Base-by-base conservation (phyloP, 1,140 invertebrate genomes). In the Drosophila pachea region DNA sequence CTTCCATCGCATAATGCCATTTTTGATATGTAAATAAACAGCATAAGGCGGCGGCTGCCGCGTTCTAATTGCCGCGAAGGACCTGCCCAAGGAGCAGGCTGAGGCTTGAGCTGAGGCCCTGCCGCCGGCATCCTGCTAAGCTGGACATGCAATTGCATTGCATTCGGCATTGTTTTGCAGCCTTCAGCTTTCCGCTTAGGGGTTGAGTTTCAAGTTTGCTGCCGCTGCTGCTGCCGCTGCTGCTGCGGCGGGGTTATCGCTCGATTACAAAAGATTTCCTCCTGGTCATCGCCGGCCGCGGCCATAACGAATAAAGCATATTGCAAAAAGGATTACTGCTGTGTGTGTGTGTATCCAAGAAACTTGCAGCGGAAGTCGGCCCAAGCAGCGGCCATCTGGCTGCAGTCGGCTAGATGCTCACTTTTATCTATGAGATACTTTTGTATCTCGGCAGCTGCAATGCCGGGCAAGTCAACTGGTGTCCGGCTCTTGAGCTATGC, bases 251-350 rank as follows among this genome's bases (percentile, higher is more conserved):
- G 79, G 79, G 79, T 83, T 83, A 83, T 83, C 81, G 79, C 43
- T 79, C 79, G 79, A 83, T 83, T 83, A 83, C 79, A 83, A 83
- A 83, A 74, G 79, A 83, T 84, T 83, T 83, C 76, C 79, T 81
- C 22, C 62, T 84, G 78, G 78, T 83, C 78, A 83, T 65, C 72
- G 29, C 42, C 55, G 40, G 45, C 33, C 8, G 4, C 33, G 50
- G 14, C 7, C 40, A 35, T 49, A 63, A 61, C 47, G 58, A 38
- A 29, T 9, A 59, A 49, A 45, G 31, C 54, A 63, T 63, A 63
- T 50, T 63, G 50, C 60, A 69, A 63, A 69, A 50, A n/a, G n/a
- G 22, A 22, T 22, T n/a, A n/a, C n/a, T n/a, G n/a, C n/a, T n/a
- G n/a, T n/a, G n/a, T n/a, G n/a, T n/a, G n/a, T n/a, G n/a, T n/a